Evolutionary conservation across 2,797 vertebrate genomes (phyloP).

Genomic region (Nothura maculosa): DNA sequence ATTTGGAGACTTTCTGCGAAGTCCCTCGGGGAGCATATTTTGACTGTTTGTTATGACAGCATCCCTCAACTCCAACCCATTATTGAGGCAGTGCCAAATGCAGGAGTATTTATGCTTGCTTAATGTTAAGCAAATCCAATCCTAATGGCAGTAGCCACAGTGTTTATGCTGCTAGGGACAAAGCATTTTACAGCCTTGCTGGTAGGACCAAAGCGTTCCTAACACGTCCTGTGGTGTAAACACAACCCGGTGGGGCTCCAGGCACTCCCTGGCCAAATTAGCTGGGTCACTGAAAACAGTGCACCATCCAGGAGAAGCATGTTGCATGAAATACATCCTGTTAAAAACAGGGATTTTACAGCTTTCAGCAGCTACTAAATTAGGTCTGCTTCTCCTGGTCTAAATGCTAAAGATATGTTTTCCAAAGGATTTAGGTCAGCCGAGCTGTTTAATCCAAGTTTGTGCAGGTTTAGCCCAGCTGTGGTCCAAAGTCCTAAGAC

Average conservation of each 20-base stretch:
- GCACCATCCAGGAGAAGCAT: conserved; percentile 21
- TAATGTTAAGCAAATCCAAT: conserved; percentile 37
- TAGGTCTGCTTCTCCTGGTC: conserved; percentile 13
- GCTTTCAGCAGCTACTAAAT: conserved; percentile 30
- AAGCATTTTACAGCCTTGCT: conserved; percentile 30
- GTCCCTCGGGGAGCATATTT: background rate
- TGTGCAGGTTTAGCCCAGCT: background rate
- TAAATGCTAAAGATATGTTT: conserved; percentile 4
- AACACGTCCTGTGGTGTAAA: background rate
- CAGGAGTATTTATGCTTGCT: background rate
- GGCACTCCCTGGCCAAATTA: conserved; percentile 39
- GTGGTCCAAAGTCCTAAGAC: background rate
- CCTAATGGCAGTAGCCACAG: conserved; percentile 1
- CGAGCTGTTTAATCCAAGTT: background rate
- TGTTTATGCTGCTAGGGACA: conserved; percentile 41
- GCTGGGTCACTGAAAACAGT: conserved; percentile 39
- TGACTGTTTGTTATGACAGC: background rate
- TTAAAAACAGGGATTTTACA: conserved; percentile 57
- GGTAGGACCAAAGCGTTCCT: conserved; percentile 50
- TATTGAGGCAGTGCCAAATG: background rate
- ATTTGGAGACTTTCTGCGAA: background rate
- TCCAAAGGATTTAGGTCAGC: background rate
- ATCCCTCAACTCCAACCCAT: background rate
- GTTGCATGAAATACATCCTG: conserved; percentile 51
- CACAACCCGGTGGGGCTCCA: background rate